Evolutionary conservation across 2,888 invertebrate genomes (phyloP).

Genomic region (Leucophora obtusa): DNA sequence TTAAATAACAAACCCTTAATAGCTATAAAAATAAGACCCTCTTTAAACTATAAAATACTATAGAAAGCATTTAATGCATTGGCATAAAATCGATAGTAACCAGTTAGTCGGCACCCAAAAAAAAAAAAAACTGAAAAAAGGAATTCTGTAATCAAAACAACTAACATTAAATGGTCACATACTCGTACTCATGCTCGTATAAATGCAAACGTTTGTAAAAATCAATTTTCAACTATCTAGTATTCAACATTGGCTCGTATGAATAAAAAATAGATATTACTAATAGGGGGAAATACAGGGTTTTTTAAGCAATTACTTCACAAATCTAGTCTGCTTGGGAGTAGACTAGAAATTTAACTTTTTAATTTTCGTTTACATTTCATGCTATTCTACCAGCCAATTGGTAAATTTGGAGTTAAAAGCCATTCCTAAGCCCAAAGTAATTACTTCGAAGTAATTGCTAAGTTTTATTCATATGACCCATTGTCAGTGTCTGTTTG

Average conservation of each 20-base stretch:
- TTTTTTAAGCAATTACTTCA: too few relatives aligned
- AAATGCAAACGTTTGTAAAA: not conserved
- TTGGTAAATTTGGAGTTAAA: too few relatives aligned
- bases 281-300: too few relatives aligned
- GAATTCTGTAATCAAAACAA: constrained; percentile 34
- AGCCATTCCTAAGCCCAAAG: too few relatives aligned
- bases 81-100: constrained; percentile 32
- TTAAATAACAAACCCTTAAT: constrained; percentile 13
- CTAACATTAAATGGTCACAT: constrained; percentile 30
- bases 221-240: not conserved
- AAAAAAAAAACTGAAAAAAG: constrained; percentile 3
- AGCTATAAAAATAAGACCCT: constrained; percentile 30
- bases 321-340: too few relatives aligned
- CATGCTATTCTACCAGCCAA: too few relatives aligned
- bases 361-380: too few relatives aligned
- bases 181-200: not conserved
- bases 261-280: too few relatives aligned
- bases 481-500: constrained; percentile 9
- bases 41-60: constrained; percentile 32
- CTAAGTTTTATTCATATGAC: too few relatives aligned
- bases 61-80: constrained; percentile 40
- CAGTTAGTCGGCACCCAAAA: constrained; percentile 32
- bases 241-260: not conserved
- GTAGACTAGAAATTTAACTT: too few relatives aligned
- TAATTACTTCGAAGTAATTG: too few relatives aligned